phyloP scores from a whole-genome alignment of 1,140 invertebrate species.

The Heliothis virescens region DNA sequence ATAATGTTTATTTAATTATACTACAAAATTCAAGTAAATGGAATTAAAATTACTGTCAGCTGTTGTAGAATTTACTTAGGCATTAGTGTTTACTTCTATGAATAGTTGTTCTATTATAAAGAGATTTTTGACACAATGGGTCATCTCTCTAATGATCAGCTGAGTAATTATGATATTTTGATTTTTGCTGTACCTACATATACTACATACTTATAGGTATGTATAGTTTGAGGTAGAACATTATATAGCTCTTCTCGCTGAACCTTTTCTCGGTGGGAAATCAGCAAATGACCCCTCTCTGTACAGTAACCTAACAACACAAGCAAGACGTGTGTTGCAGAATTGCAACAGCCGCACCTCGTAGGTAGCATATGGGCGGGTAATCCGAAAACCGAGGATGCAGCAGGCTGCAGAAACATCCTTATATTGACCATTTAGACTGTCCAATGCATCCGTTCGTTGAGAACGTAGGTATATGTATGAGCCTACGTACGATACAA shows the following conservation, averaged over 20 bases:
- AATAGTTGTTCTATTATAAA: too few relatives aligned
- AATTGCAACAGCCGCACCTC: too few relatives aligned
- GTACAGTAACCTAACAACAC: background rate
- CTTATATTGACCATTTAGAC: background rate
- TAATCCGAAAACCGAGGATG: background rate
- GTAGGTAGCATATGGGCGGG: background rate
- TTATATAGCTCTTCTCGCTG: too few relatives aligned
- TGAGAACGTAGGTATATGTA: background rate
- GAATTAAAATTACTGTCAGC: background rate
- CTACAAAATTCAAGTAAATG: background rate
- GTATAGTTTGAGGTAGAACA: too few relatives aligned
- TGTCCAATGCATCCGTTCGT: background rate
- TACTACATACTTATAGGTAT: too few relatives aligned
- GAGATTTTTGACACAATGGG: too few relatives aligned
- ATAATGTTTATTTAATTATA: too few relatives aligned
- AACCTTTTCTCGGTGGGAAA: too few relatives aligned
- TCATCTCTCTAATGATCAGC: too few relatives aligned
- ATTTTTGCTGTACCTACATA: too few relatives aligned
- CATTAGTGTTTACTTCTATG: background rate
- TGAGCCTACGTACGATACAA: background rate
- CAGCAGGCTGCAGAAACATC: background rate
- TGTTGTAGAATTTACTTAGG: conserved; percentile 1
- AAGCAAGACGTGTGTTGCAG: background rate
- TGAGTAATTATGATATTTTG: too few relatives aligned
- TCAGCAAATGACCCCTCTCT: too few relatives aligned